Conservation (phyloP, 1,140 invertebrate genomes). For the Pseudomyrmex sp. region DNA sequence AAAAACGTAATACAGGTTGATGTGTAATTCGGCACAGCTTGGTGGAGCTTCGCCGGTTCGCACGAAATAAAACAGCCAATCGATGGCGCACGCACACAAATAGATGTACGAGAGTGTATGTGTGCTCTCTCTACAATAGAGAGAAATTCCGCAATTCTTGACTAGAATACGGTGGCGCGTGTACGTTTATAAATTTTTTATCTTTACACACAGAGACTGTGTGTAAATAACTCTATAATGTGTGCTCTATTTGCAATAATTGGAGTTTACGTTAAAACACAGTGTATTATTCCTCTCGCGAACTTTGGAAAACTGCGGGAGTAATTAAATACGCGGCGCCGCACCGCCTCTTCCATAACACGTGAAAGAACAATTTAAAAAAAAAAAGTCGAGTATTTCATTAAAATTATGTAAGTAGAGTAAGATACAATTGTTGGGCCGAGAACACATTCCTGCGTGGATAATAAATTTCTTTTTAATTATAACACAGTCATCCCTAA, state of each 20-base stretch:
- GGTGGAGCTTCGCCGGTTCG: conserved; percentile 37
- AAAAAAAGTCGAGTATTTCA: conserved; percentile 32
- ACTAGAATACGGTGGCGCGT: background rate
- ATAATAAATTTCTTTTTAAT: conserved; percentile 46
- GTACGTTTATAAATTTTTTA: background rate
- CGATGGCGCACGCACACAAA: conserved; percentile 50
- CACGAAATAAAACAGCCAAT: conserved; percentile 68
- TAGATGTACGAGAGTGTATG: too few relatives aligned
- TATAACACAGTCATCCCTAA: conserved; percentile 18
- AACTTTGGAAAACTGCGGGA: conserved; percentile 26
- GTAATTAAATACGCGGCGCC: conserved; percentile 6
- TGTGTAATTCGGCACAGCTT: conserved; percentile 56
- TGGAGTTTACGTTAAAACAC: background rate
- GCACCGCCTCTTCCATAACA: background rate
- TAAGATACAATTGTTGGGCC: conserved; percentile 8
- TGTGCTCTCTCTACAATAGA: too few relatives aligned
- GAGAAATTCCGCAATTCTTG: too few relatives aligned
- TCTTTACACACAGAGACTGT: background rate
- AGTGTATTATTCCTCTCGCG: conserved; percentile 10
- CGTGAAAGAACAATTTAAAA: conserved; percentile 13
- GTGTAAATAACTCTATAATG: too few relatives aligned
- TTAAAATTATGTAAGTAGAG: conserved; percentile 20
- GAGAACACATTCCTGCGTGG: background rate
- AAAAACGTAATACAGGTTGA: conserved; percentile 17
- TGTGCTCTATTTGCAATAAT: background rate